Evolutionary conservation across 2,888 invertebrate species (phyloP).

Genomic region (Parnassius orleans): DNA sequence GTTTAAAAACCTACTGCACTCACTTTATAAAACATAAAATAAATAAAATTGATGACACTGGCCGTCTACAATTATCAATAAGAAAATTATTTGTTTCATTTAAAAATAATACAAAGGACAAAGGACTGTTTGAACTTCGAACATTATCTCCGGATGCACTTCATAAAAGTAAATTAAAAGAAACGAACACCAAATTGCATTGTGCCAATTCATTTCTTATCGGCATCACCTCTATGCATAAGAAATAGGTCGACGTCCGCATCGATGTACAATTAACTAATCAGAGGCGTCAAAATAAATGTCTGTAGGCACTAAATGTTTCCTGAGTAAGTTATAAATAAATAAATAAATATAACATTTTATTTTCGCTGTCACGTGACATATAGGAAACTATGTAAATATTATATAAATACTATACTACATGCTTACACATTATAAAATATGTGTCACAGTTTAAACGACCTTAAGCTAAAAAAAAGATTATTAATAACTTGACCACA

Average conservation of each 20-base stretch:
- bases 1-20: too few species aligned
- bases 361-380: too few species aligned
- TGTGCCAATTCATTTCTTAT: constrained; percentile 13
- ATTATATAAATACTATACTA: too few species aligned
- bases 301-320: constrained; percentile 1
- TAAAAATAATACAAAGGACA: constrained; percentile 7
- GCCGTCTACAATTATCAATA: neutral
- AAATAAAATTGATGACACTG: neutral
- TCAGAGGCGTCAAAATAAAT: constrained; percentile 8
- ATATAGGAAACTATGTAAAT: too few species aligned
- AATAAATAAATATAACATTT: too few species aligned
- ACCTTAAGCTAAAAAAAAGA: too few species aligned
- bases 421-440: too few species aligned
- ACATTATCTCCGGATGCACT: neutral
- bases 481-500: too few species aligned
- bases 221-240: constrained; percentile 7
- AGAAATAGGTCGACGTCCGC: constrained; percentile 32
- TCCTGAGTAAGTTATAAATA: neutral
- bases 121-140: neutral
- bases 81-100: constrained; percentile 1
- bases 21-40: neutral
- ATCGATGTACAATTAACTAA: constrained; percentile 19
- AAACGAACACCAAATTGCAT: constrained; percentile 6
- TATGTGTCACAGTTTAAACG: too few species aligned
- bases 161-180: constrained; percentile 2